Evolutionary conservation across 2,113 vertebrate species (phyloP).

Genomic region (Phaetusa simplex): DNA sequence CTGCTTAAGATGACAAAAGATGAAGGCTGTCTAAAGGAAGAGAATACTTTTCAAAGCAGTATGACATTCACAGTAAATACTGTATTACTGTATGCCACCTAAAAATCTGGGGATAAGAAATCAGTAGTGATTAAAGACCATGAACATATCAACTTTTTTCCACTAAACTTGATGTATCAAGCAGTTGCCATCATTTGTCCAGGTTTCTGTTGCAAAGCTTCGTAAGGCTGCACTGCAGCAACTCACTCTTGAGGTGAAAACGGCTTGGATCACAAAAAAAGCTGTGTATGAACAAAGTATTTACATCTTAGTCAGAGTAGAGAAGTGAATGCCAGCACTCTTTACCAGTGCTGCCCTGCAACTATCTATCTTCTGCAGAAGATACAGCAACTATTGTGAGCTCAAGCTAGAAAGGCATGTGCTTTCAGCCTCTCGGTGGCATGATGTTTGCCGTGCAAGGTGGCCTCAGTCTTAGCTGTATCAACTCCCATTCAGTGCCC

Average conservation of each 20-base stretch:
- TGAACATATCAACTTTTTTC: background rate
- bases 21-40: background rate
- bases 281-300: background rate
- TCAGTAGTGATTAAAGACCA: background rate
- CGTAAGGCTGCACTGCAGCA: background rate
- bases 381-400: background rate
- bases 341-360: background rate
- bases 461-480: background rate
- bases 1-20: background rate
- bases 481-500: background rate
- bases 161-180: background rate
- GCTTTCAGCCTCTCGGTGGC: background rate
- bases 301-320: background rate
- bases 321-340: background rate
- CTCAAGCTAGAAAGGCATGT: background rate
- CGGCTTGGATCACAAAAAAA: background rate
- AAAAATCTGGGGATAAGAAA: background rate
- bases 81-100: background rate
- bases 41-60: background rate
- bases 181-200: background rate
- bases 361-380: background rate
- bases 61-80: background rate
- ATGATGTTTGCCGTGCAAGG: rapidly evolving
- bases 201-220: background rate
- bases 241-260: background rate